These are phyloP conservation scores for Asbolus verrucosus DNA, from an alignment of 1,140 invertebrate genomes.

Conservation along the genomic window DNA sequence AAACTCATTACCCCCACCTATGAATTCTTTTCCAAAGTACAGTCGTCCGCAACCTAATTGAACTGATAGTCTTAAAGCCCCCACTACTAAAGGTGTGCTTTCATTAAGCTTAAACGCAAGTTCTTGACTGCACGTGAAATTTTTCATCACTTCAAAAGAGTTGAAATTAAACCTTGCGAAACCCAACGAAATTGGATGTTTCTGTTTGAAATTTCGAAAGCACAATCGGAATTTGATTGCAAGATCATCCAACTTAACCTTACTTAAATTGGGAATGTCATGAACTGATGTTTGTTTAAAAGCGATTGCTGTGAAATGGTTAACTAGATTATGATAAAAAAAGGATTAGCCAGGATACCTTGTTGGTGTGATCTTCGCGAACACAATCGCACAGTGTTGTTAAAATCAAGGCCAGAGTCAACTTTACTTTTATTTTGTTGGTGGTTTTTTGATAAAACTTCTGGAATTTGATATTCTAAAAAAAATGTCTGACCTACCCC, in stretches of 20 bases:
- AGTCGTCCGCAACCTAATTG: slow-evolving; percentile 67
- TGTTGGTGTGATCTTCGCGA: slow-evolving; percentile 53
- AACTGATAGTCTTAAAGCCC: slow-evolving; percentile 64
- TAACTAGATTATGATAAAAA: neutral
- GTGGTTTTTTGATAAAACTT: slow-evolving; percentile 48
- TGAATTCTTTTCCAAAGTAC: slow-evolving; percentile 68
- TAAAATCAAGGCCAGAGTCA: slow-evolving; percentile 54
- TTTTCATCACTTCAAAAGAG: slow-evolving; percentile 52
- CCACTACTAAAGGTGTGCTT: slow-evolving; percentile 54
- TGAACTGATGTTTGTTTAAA: slow-evolving; percentile 60
- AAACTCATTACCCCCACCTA: slow-evolving; percentile 59
- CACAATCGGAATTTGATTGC: slow-evolving; percentile 58
- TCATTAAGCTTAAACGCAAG: slow-evolving; percentile 55
- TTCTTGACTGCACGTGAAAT: slow-evolving; percentile 55
- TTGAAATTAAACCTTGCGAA: slow-evolving; percentile 58
- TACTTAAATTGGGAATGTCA: slow-evolving; percentile 55
- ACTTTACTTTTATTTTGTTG: slow-evolving; percentile 56
- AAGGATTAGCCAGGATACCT: slow-evolving; percentile 12
- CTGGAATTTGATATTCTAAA: slow-evolving; percentile 61
- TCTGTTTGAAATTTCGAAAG: slow-evolving; percentile 57
- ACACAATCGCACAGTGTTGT: slow-evolving; percentile 58
- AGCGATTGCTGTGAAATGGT: slow-evolving; percentile 50
- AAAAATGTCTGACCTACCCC: slow-evolving; percentile 59
- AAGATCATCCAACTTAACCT: slow-evolving; percentile 53
- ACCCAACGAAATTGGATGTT: slow-evolving; percentile 55